Conservation (phyloP, 2,888 invertebrate genomes). For the Heterodera filipjevi region DNA sequence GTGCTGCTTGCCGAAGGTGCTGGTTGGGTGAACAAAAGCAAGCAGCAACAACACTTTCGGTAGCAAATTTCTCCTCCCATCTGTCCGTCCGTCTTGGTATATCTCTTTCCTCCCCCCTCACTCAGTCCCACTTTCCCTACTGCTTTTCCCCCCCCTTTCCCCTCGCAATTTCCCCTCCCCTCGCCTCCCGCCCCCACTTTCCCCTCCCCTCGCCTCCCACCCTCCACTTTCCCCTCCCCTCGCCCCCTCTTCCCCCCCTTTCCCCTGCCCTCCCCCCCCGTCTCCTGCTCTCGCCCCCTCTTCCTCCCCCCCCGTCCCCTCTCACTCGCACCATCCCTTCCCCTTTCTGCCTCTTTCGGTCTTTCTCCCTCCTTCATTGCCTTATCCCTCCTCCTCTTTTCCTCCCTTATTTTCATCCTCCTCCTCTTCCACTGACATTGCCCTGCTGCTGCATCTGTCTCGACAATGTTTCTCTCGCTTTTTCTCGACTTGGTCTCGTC, state of each 20-base stretch:
- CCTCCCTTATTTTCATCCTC: too few species aligned
- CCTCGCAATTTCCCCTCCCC: neutral
- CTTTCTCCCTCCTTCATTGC: neutral
- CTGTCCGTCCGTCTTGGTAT: neutral
- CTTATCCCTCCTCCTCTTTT: too few species aligned
- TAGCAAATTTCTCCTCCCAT: neutral
- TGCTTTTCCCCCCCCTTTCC: neutral
- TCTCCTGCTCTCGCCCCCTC: too few species aligned
- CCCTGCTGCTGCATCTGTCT: neutral
- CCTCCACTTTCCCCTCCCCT: neutral
- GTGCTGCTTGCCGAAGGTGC: neutral
- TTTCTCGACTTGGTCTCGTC: neutral
- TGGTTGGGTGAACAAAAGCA: neutral
- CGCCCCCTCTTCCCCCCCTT: neutral
- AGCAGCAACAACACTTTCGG: neutral
- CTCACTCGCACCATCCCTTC: too few species aligned
- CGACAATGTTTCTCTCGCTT: slow-evolving; percentile 3
- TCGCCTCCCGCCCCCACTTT: neutral
- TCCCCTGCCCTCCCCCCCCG: neutral
- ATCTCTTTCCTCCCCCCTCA: neutral
- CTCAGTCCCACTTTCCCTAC: too few species aligned
- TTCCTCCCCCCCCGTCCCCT: neutral
- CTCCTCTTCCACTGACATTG: too few species aligned
- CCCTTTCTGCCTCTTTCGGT: neutral
- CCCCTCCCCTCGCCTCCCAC: neutral